Evolutionary conservation across 1,140 invertebrate species (phyloP).

Genomic region (Bombus vancouverensis): DNA sequence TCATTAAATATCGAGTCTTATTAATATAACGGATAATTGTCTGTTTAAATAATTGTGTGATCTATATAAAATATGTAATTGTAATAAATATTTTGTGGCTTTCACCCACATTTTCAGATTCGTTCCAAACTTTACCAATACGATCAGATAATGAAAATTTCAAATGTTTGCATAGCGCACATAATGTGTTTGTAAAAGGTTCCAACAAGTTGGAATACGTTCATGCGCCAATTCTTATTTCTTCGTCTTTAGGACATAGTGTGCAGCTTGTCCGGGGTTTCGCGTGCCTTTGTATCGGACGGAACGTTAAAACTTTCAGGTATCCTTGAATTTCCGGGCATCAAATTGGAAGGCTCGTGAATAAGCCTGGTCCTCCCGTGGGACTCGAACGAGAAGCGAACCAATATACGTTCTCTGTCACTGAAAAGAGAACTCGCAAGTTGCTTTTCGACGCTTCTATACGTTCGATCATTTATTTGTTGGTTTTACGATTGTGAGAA

Average conservation of each 20-base stretch:
- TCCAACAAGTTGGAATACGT: too few relatives aligned
- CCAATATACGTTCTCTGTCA: neutral
- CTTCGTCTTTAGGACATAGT: neutral
- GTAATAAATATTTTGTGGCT: too few relatives aligned
- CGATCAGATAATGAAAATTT: too few relatives aligned
- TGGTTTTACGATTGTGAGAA: neutral
- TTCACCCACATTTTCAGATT: too few relatives aligned
- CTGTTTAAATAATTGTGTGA: too few relatives aligned
- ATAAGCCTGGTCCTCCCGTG: constrained; percentile 3
- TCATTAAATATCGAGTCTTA: too few relatives aligned
- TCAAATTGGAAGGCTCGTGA: constrained; percentile 11
- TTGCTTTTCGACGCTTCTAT: neutral
- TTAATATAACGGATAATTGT: too few relatives aligned
- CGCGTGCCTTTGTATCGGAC: neutral
- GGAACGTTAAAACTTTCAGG: constrained; percentile 10
- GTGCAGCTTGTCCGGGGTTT: neutral
- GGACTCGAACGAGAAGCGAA: neutral
- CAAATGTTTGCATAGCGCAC: too few relatives aligned
- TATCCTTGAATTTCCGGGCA: neutral
- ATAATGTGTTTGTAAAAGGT: too few relatives aligned
- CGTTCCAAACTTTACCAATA: too few relatives aligned
- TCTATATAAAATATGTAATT: too few relatives aligned
- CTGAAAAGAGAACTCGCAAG: neutral
- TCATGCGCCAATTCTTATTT: too few relatives aligned
- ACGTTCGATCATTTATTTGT: neutral